Evolutionary conservation across 2,888 invertebrate genomes (phyloP).

Genomic region (Nymphalis urticae): DNA sequence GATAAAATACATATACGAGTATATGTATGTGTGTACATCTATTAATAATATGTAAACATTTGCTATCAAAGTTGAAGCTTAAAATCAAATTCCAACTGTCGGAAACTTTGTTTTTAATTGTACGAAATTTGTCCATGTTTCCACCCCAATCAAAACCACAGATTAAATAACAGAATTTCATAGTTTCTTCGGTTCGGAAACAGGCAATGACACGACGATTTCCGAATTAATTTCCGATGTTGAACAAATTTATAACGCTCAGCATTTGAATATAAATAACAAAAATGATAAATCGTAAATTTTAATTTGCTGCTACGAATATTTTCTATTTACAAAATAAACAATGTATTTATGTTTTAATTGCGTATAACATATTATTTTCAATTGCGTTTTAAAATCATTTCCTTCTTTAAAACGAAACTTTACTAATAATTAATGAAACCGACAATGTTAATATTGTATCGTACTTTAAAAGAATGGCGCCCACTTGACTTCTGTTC

Average conservation of each 20-base stretch:
- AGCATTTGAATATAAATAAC: not conserved
- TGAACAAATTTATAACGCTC: constrained; percentile 1
- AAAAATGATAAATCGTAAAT: not conserved
- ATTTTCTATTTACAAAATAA: not conserved
- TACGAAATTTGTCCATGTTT: not conserved
- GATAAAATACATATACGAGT: constrained; percentile 9
- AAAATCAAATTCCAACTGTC: too few species aligned
- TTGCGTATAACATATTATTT: too few species aligned
- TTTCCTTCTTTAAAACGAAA: too few species aligned
- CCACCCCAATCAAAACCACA: constrained; percentile 5
- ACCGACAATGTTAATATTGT: not conserved
- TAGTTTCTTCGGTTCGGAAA: constrained; percentile 32
- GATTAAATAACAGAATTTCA: constrained; percentile 12
- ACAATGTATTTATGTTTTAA: not conserved
- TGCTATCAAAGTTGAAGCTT: too few species aligned
- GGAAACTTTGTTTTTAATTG: too few species aligned
- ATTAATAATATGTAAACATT: too few species aligned
- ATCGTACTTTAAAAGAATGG: not conserved
- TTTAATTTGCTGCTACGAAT: not conserved
- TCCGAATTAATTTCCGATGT: constrained; percentile 37
- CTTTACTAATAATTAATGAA: too few species aligned
- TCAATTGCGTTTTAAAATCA: too few species aligned
- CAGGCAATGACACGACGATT: constrained; percentile 30
- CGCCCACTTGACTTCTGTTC: not conserved
- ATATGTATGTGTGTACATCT: too few species aligned